These are phyloP conservation scores for Squalus acanthias DNA, from an alignment of 2,797 vertebrate species.

Conservation along the genomic window DNA sequence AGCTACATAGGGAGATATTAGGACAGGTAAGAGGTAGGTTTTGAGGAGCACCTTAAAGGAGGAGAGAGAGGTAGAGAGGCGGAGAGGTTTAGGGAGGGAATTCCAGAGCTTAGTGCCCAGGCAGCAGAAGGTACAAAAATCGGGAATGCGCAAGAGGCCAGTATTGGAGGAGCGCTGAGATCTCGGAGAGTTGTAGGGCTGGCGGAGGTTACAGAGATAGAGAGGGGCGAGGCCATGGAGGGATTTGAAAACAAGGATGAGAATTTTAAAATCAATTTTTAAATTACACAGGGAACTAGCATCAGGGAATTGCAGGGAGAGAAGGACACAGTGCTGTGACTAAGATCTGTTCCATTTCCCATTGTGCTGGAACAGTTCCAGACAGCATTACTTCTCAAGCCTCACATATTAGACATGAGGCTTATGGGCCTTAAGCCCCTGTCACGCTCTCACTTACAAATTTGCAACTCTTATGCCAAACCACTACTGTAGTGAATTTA, in stretches of 20 bases:
- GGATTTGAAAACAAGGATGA: background rate
- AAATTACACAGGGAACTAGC: background rate
- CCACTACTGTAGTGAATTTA: constrained; percentile 6
- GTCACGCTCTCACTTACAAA: constrained; percentile 22
- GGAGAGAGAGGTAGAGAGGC: background rate
- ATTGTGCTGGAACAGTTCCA: background rate
- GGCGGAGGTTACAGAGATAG: background rate
- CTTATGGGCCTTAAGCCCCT: background rate
- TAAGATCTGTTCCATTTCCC: background rate
- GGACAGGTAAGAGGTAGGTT: background rate
- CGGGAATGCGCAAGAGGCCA: background rate
- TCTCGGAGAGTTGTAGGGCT: background rate
- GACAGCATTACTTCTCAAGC: constrained; percentile 1
- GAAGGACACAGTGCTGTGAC: background rate
- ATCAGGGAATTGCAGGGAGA: background rate
- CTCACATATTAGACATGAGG: constrained; percentile 4
- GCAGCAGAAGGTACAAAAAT: background rate
- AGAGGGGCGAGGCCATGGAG: background rate
- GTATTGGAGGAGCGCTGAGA: background rate
- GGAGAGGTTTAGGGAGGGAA: background rate
- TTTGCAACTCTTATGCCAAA: constrained; percentile 12
- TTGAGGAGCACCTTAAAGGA: background rate
- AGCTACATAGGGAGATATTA: background rate
- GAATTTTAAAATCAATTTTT: background rate
- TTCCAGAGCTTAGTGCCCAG: background rate